Evolutionary conservation across 1,140 invertebrate genomes (phyloP).

Genomic region (Eufriesea mexicana): DNA sequence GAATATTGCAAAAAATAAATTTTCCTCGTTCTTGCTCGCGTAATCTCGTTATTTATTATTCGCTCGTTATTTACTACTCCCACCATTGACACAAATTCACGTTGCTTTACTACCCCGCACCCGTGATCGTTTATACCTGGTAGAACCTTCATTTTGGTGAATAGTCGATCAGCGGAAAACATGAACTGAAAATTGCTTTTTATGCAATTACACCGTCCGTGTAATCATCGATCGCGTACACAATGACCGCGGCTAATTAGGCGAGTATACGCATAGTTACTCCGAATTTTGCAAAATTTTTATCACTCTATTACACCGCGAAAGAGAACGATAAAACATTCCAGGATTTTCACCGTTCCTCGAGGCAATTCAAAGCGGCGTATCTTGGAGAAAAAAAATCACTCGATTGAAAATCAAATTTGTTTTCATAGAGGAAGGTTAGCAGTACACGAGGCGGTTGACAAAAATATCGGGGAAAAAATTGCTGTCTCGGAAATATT

Average conservation of each 20-base stretch:
- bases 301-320: too few species aligned
- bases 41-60: neutral
- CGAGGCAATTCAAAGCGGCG: too few species aligned
- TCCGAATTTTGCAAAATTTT: neutral
- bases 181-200: neutral
- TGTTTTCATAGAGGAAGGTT: too few species aligned
- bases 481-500: too few species aligned
- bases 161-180: neutral
- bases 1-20: neutral
- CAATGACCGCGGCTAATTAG: slow-evolving; percentile 5
- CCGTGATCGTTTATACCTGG: neutral
- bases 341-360: too few species aligned
- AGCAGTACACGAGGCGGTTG: too few species aligned
- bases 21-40: neutral
- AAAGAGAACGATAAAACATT: too few species aligned
- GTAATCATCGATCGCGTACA: neutral
- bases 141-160: neutral
- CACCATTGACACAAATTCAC: neutral
- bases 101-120: neutral
- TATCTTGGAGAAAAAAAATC: too few species aligned
- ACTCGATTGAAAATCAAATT: too few species aligned
- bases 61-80: neutral
- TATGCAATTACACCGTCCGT: neutral
- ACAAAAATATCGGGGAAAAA: too few species aligned
- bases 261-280: too few species aligned